These are phyloP conservation scores for Danionella dracula DNA, from an alignment of 2,797 vertebrate species.

Conservation along the genomic window DNA sequence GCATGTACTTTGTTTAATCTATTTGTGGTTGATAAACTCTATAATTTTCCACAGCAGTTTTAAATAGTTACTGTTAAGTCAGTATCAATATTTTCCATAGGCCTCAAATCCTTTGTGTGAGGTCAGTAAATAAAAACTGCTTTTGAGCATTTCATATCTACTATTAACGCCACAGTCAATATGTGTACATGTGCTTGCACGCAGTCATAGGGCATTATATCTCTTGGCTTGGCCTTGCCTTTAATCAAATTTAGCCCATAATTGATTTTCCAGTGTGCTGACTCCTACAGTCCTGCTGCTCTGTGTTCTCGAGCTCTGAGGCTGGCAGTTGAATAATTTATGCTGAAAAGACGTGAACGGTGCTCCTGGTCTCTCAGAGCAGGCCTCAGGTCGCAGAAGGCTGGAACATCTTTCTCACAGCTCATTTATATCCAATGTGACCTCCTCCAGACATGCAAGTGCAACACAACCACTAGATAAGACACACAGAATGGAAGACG, in stretches of 20 bases:
- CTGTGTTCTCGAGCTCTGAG: slow-evolving; percentile 30
- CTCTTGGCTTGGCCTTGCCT: slow-evolving; percentile 20
- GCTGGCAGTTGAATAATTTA: slow-evolving; percentile 43
- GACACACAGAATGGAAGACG: neutral
- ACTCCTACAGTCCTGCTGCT: slow-evolving; percentile 15
- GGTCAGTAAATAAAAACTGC: neutral
- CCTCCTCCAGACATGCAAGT: slow-evolving; percentile 9
- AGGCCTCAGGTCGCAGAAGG: neutral
- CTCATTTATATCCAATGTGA: slow-evolving; percentile 17
- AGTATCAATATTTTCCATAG: neutral
- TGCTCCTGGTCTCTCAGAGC: neutral
- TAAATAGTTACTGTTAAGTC: neutral
- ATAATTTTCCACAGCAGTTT: too few relatives aligned
- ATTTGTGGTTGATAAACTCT: too few relatives aligned
- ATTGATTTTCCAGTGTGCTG: slow-evolving; percentile 43
- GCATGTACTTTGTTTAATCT: too few relatives aligned
- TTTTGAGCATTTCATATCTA: slow-evolving; percentile 5
- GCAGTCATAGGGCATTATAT: slow-evolving; percentile 31
- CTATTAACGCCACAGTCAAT: slow-evolving; percentile 28
- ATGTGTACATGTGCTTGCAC: neutral
- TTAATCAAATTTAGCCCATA: slow-evolving; percentile 48
- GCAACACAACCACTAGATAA: slow-evolving; percentile 15
- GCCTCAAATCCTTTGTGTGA: neutral
- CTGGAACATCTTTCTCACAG: neutral
- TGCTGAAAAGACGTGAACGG: slow-evolving; percentile 39